These are phyloP conservation scores for Psammodynastes pulverulentus DNA, from an alignment of 2,113 vertebrate genomes.

Conservation along the genomic window DNA sequence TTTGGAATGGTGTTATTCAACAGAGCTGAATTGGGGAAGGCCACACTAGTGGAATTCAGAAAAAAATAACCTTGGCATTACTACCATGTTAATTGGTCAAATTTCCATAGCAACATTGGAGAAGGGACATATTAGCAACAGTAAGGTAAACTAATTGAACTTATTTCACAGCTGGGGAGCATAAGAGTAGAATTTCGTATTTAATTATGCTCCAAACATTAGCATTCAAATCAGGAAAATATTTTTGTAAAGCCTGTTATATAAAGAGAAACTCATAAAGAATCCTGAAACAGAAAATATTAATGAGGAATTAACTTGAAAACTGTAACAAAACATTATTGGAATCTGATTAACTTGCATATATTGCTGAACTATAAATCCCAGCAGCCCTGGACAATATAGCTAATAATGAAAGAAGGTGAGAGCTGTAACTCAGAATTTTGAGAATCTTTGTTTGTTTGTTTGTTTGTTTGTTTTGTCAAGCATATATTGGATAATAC, in stretches of 20 bases:
- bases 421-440: not conserved
- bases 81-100: conserved; percentile 19
- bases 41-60: conserved; percentile 28
- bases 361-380: not conserved
- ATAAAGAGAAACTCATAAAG: conserved; percentile 44
- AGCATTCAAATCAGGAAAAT: conserved; percentile 68
- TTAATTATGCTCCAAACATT: conserved; percentile 55
- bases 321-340: not conserved
- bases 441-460: no score
- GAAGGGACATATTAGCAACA: conserved; percentile 48
- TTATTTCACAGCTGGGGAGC: conserved; percentile 65
- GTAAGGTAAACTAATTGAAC: conserved; percentile 53
- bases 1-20: not conserved
- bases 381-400: not conserved
- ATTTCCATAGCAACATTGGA: conserved; percentile 57
- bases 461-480: no score
- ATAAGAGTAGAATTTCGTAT: conserved; percentile 52
- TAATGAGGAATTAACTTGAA: conserved; percentile 14
- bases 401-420: not conserved
- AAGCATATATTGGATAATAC: no score
- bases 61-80: conserved; percentile 7
- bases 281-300: conserved; percentile 30
- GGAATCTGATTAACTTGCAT: not conserved
- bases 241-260: conserved; percentile 50
- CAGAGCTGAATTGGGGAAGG: not conserved